A percentile compares a stretch with the other conserved stretches of the same genome.
phyloP scores from a whole-genome alignment of 2,113 vertebrate genomes.

The Nothocercus julius region DNA sequence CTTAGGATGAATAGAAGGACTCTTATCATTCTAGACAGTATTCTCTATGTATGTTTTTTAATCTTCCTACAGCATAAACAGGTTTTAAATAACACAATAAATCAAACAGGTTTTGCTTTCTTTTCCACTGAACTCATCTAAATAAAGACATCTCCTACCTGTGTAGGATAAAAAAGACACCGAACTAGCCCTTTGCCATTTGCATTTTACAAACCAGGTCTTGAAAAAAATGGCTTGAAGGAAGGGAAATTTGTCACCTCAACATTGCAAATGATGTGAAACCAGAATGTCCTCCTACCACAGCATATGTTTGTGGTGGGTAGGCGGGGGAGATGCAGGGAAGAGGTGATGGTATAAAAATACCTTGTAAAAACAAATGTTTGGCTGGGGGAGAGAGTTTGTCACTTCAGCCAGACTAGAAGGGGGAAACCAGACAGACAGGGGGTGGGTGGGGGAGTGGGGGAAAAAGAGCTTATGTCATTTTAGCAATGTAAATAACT shows the following conservation, averaged over 20 bases:
- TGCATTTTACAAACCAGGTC: slow-evolving; percentile 14
- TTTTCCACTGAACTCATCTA: background rate
- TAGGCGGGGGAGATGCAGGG: slow-evolving; percentile 51
- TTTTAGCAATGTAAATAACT: slow-evolving; percentile 53
- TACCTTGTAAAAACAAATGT: slow-evolving; percentile 62
- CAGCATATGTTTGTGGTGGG: slow-evolving; percentile 55
- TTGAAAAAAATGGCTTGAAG: background rate
- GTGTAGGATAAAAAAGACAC: background rate
- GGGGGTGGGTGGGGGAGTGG: background rate
- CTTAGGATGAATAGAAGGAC: background rate
- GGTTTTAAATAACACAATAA: background rate
- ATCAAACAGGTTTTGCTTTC: background rate
- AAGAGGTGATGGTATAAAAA: slow-evolving; percentile 67
- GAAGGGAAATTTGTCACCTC: slow-evolving; percentile 58
- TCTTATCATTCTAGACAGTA: background rate
- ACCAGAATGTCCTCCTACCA: slow-evolving; percentile 61
- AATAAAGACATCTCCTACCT: background rate
- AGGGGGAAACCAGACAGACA: slow-evolving; percentile 65
- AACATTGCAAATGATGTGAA: slow-evolving; percentile 62
- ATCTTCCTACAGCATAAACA: background rate
- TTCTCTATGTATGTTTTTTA: background rate
- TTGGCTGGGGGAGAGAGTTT: slow-evolving; percentile 54
- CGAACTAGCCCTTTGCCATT: background rate
- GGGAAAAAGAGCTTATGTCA: background rate
- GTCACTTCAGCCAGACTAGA: slow-evolving; percentile 61